A percentile compares a stretch with the other conserved stretches of the same genome.
Conservation (phyloP, 2,888 invertebrate species). For the Scaptomyza cyrtandrae region DNA sequence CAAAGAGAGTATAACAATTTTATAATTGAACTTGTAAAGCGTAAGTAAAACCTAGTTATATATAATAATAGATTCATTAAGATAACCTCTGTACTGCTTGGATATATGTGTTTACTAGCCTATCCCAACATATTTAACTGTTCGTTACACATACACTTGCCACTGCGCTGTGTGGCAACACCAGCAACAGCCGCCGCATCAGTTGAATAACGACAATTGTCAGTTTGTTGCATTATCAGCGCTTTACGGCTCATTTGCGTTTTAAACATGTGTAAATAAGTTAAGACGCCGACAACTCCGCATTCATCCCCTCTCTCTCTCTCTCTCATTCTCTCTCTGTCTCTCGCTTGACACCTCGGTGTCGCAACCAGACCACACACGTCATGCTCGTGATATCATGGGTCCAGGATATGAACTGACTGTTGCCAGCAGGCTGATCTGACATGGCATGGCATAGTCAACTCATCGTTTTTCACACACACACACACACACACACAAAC, state of each 20-base stretch:
- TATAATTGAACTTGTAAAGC: neutral
- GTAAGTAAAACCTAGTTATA: too few relatives aligned
- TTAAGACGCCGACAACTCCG: slow-evolving; percentile 35
- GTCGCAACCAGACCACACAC: slow-evolving; percentile 21
- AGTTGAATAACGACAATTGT: slow-evolving; percentile 62
- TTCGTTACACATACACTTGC: neutral
- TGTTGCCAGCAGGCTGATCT: slow-evolving; percentile 41
- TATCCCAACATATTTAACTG: neutral
- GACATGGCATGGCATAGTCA: slow-evolving; percentile 36
- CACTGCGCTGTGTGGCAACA: too few relatives aligned
- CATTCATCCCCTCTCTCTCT: neutral
- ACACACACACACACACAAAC: slow-evolving; percentile 18
- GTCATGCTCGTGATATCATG: slow-evolving; percentile 35
- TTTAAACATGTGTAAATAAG: slow-evolving; percentile 77
- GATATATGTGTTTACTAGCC: too few relatives aligned
- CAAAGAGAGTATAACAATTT: too few relatives aligned
- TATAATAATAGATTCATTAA: too few relatives aligned
- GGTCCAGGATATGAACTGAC: slow-evolving; percentile 48
- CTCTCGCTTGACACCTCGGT: neutral
- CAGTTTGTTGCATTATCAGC: slow-evolving; percentile 73
- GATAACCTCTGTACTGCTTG: too few relatives aligned
- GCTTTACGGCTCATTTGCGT: slow-evolving; percentile 76
- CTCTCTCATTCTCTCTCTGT: neutral
- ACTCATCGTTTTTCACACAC: slow-evolving; percentile 56
- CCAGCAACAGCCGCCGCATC: slow-evolving; percentile 3